Base-by-base conservation (phyloP, 2,113 vertebrate genomes). In the Xenus cinereus region DNA sequence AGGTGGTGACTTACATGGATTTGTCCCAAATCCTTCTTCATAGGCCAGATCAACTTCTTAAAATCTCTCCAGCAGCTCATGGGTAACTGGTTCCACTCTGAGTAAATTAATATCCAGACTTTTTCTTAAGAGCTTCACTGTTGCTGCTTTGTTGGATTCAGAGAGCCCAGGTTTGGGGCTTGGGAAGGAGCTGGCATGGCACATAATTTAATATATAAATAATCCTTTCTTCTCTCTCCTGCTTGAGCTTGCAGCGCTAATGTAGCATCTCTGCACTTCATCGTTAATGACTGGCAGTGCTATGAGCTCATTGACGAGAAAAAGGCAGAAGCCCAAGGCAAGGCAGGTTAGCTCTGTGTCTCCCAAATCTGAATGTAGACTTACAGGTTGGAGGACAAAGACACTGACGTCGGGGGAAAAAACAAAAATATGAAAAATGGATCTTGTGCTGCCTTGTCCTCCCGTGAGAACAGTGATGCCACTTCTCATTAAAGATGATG, bases 401-500 rank as follows among this genome's bases (percentile, higher is more conserved):
- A n/a, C 12, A 12, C 45, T 24, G 45, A 32, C 27, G 19, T 53
- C 33, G 53, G 33, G n/a, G n/a, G 46, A 76, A 76, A 54, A 28
- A 54, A n/a, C 24, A 56, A n/a, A 54, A 54, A n/a, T 24, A 22
- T 7, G 5, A 41, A 33, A 39, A 39, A 39, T 24, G 10, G 37
- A 67, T 32, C 22, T 59, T 81, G 43, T 66, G 51, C 43, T 76
- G 33, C 28, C 30, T 54, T 83, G 53, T 69, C 46, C 46, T 76
- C 62, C 46, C 46, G 26, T 1, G 4, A 69, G 54, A 37, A 28
- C 22, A 45, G 13, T 2, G 4, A 51, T 50, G 37, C 46, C 1
- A 2, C 13, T 39, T 41, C 28, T 62, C 9, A 5, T 67, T 76
- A n/a, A 46, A 56, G 56, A 21, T 0, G 0, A 35, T 8, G 5